These are phyloP conservation scores for Galaxea fascicularis DNA, from an alignment of 92 coral and sea anemone genomes.

Conservation along the genomic window DNA sequence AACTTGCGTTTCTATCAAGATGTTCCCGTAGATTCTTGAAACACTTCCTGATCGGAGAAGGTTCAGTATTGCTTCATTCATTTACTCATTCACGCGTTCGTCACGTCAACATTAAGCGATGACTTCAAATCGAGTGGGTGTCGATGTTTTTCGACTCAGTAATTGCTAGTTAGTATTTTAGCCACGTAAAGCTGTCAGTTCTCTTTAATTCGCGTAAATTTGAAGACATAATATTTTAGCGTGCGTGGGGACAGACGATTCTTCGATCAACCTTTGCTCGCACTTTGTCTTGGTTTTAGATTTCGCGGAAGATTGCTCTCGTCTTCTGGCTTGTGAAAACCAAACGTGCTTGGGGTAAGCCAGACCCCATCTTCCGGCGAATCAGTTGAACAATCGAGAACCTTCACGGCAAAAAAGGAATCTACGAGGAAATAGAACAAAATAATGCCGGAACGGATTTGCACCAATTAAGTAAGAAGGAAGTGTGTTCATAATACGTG, in stretches of 20 bases:
- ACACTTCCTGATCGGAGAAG: background rate
- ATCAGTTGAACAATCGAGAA: too few relatives aligned
- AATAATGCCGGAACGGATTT: too few relatives aligned
- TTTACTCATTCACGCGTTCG: background rate
- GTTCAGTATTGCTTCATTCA: background rate
- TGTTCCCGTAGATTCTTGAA: background rate
- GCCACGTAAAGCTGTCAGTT: background rate
- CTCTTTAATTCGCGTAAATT: background rate
- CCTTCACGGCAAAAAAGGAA: too few relatives aligned
- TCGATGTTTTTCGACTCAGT: background rate
- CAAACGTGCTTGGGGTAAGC: too few relatives aligned
- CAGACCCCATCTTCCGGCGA: too few relatives aligned
- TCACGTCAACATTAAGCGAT: background rate
- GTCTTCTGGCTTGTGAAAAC: too few relatives aligned
- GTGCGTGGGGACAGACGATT: background rate
- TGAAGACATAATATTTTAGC: background rate
- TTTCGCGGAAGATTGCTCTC: too few relatives aligned
- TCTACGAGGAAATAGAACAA: too few relatives aligned
- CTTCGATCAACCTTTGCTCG: too few relatives aligned
- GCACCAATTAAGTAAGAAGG: too few relatives aligned
- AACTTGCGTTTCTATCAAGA: background rate
- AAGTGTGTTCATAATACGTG: too few relatives aligned
- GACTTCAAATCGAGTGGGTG: background rate
- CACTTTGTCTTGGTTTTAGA: too few relatives aligned
- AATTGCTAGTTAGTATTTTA: background rate